Percentiles rank a stretch among this genome's conserved stretches.
Evolutionary conservation across 2,888 invertebrate genomes (phyloP).

Genomic region (Leistus spinibarbis): DNA sequence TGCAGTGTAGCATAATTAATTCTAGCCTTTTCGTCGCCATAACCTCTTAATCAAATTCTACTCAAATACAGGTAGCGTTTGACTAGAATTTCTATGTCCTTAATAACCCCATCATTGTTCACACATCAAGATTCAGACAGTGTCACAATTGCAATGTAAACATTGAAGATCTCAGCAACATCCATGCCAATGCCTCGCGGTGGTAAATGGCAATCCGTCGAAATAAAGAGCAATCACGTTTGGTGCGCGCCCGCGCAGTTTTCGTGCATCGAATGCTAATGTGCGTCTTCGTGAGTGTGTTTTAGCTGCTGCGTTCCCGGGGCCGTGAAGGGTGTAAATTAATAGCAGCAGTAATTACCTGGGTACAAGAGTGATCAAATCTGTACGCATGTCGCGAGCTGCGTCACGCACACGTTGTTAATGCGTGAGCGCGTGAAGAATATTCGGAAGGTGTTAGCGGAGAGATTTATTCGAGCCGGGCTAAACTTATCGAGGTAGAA

Average conservation of each 20-base stretch:
- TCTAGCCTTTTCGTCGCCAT: no score
- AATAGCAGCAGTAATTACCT: slow-evolving; percentile 11
- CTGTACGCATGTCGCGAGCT: neutral
- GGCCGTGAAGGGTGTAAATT: neutral
- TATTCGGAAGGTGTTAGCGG: neutral
- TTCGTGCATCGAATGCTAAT: neutral
- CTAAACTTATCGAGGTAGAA: neutral
- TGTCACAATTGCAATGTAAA: neutral
- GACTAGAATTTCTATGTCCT: neutral
- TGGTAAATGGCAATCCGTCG: neutral
- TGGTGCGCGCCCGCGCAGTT: neutral
- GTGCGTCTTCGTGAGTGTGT: no score
- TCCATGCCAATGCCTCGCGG: neutral
- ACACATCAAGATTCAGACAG: neutral
- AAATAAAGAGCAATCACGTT: slow-evolving; percentile 6
- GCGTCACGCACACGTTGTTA: slow-evolving; percentile 7
- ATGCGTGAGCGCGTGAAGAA: neutral
- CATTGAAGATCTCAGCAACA: neutral
- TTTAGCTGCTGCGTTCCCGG: neutral
- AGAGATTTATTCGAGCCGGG: neutral
- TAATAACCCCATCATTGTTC: neutral
- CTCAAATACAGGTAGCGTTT: no score
- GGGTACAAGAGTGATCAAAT: neutral
- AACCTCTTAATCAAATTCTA: no score
- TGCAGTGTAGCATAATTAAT: no score